Evolutionary conservation across 2,797 vertebrate genomes (phyloP).

Genomic region (Diceros bicornis): DNA sequence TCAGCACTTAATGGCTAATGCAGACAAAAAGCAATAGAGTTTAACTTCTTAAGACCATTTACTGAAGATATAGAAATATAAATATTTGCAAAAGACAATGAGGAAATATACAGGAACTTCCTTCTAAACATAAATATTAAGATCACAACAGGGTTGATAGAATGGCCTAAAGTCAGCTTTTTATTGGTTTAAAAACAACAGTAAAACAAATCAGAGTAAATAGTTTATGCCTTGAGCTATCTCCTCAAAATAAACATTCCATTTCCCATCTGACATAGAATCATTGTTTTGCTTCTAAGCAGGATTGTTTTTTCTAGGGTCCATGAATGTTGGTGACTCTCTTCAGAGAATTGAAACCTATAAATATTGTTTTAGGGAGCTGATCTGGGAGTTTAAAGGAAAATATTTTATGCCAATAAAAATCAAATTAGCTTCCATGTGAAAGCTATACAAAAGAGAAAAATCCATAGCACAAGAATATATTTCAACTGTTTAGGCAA

Average conservation of each 20-base stretch:
- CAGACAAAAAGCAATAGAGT: constrained; percentile 51
- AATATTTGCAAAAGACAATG: constrained; percentile 64
- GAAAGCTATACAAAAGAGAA: constrained; percentile 54
- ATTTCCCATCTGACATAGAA: constrained; percentile 71
- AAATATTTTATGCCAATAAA: constrained; percentile 74
- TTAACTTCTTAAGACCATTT: constrained; percentile 56
- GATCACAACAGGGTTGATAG: not conserved
- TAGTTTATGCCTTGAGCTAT: constrained; percentile 67
- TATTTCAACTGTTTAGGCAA: constrained; percentile 30
- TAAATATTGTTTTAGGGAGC: constrained; percentile 79
- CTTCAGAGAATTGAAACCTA: constrained; percentile 73
- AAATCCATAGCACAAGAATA: constrained; percentile 24
- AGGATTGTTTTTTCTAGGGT: constrained; percentile 74
- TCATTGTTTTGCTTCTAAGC: constrained; percentile 81
- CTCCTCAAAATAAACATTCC: constrained; percentile 79
- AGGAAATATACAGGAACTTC: constrained; percentile 48
- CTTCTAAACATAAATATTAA: constrained; percentile 70
- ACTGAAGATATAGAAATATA: constrained; percentile 38
- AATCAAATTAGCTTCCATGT: constrained; percentile 63
- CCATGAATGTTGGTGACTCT: constrained; percentile 71
- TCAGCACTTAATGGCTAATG: constrained; percentile 54
- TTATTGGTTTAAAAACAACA: constrained; percentile 65
- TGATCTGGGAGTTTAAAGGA: constrained; percentile 75
- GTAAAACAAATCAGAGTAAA: constrained; percentile 72
- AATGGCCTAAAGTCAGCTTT: constrained; percentile 62